These are phyloP conservation scores for Micromussa lordhowensis DNA, from an alignment of 92 coral and sea anemone genomes.

Conservation along the genomic window DNA sequence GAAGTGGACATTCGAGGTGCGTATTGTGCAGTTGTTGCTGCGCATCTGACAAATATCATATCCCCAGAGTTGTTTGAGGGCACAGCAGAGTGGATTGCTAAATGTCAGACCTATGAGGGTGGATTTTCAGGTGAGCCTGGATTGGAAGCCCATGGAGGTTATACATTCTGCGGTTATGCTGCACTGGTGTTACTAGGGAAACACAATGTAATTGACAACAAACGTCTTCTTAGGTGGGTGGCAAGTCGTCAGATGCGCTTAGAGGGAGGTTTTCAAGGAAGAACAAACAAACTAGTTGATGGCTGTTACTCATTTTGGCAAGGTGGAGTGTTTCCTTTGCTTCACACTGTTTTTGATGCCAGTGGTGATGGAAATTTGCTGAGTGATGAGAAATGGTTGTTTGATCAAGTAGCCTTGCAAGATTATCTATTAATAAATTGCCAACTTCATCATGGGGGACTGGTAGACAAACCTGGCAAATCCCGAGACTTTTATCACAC, in stretches of 20 bases:
- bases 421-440: slow-evolving; percentile 89
- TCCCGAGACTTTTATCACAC: slow-evolving; percentile 96
- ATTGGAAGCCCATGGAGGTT: slow-evolving; percentile 98
- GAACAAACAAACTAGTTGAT: slow-evolving; percentile 97
- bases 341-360: slow-evolving; percentile 84
- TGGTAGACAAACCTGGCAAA: slow-evolving; percentile 98
- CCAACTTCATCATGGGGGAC: slow-evolving; percentile 90
- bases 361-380: slow-evolving; percentile 62
- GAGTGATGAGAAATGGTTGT: slow-evolving; percentile 91
- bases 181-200: slow-evolving; percentile 85
- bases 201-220: slow-evolving; percentile 75
- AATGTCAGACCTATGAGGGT: slow-evolving; percentile 97
- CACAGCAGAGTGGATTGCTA: slow-evolving; percentile 95
- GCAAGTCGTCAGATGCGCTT: slow-evolving; percentile 90
- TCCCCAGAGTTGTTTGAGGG: slow-evolving; percentile 88
- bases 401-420: slow-evolving; percentile 95
- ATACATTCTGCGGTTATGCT: slow-evolving; percentile 97
- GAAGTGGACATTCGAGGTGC: slow-evolving; percentile 98
- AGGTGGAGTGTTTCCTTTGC: slow-evolving; percentile 94
- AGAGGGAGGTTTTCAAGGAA: slow-evolving; percentile 98
- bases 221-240: slow-evolving; percentile 84
- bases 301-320: slow-evolving; percentile 99
- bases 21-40: slow-evolving; percentile 94
- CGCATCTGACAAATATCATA: slow-evolving; percentile 79
- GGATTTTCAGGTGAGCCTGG: slow-evolving; percentile 99